Percentiles rank a stretch among this genome's conserved stretches.
Conservation (phyloP, 2,797 vertebrate species). For the Chanos chanos region DNA sequence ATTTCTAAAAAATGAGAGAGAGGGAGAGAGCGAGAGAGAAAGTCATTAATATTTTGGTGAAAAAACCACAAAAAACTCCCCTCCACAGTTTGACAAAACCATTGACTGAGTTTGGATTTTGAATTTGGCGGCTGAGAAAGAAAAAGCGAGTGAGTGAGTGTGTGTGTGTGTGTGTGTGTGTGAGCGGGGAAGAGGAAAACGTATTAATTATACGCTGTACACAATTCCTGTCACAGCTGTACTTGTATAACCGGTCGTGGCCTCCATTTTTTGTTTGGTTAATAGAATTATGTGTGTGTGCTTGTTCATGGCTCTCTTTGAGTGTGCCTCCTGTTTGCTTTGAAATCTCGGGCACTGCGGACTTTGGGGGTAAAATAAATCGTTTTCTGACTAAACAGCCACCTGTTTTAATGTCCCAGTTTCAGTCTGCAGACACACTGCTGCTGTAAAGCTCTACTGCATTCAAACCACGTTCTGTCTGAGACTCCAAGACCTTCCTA, state of each 20-base stretch:
- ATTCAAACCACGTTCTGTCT: no score
- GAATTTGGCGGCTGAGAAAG: no score
- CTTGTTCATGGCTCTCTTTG: background rate
- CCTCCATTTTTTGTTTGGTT: no score
- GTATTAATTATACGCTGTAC: background rate
- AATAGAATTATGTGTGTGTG: background rate
- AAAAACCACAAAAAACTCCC: background rate
- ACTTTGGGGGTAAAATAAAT: conserved; percentile 31
- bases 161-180: no score
- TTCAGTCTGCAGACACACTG: background rate
- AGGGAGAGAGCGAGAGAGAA: conserved; percentile 29
- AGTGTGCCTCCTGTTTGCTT: background rate
- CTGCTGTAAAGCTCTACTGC: background rate
- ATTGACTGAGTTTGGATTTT: background rate
- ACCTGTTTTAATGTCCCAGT: background rate
- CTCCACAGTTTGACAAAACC: no score
- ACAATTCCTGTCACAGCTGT: background rate
- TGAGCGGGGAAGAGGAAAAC: background rate
- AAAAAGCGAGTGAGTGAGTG: no score
- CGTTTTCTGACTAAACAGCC: conserved; percentile 9
- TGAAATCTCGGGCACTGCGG: conserved; percentile 7
- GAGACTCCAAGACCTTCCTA: no score
- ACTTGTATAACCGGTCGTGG: conserved; percentile 19
- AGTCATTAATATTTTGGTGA: background rate
- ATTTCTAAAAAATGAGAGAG: conserved; percentile 65